Base-by-base conservation (phyloP, 2,888 invertebrate species). In the Macropis europaea region DNA sequence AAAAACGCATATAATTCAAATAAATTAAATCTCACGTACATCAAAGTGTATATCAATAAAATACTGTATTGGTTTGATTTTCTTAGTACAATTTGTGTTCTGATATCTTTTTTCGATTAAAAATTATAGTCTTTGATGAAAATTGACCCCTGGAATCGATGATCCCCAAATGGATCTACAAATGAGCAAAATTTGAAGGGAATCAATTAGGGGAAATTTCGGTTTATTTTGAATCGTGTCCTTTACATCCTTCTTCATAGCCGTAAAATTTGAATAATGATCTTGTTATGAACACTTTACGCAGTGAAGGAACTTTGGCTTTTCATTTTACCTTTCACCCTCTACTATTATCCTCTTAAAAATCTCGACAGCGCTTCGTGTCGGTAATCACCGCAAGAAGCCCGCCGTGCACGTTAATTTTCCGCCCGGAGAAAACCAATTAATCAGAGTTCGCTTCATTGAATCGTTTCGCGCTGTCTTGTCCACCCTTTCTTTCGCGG, bases 361-460 rank as follows among this genome's bases (percentile, higher is more conserved):
- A 81, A 84, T 68, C 81, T 47, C 75, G 56, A 17, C 45, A 38
- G 50, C 30, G 66, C 60, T 54, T 56, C 56, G 68, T 48, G 64
- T 66, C 43, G 69, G 50, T 79, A 80, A 78, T 75, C 71, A 73
- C 72, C 57, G 75, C 73, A 81, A 83, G 78, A 78, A 82, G 79
- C 77, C 77, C 74, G 81, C 76, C 73, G 72, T 81, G 76, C 70
- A 61, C 76, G 81, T 73, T 81, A 81, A 81, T 81, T 81, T 74
- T 57, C 64, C 57, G 64, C 48, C 68, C 66, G 72, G 67, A 62
- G 61, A 74, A 73, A 78, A 83, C 82, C 84, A 81, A 87, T 87
- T 86, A 87, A 87, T 87, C 87, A 87, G 82, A 56, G 71, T 71
- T 80, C 70, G 82, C 79, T 81, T 80, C 82, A 77, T 84, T 75